Conservation (phyloP, 2,797 vertebrate species). For the Mareca strepera region DNA sequence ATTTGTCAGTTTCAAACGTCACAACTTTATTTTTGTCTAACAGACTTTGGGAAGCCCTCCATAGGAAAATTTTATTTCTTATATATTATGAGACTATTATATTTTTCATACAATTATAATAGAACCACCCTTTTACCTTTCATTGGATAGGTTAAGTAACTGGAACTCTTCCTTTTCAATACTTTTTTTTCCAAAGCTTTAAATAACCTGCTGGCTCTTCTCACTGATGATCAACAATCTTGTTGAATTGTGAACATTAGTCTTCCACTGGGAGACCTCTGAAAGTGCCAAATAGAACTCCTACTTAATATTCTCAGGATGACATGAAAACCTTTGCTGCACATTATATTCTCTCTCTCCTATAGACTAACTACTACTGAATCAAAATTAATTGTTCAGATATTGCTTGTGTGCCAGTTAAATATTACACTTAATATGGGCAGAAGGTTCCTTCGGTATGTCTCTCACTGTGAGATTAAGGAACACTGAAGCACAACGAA, state of each 20-base stretch:
- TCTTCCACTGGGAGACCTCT: neutral
- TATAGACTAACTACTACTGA: neutral
- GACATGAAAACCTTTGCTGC: neutral
- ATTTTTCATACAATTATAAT: neutral
- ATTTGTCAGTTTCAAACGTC: neutral
- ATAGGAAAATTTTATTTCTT: neutral
- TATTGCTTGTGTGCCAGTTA: neutral
- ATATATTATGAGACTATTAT: neutral
- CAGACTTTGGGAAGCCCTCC: neutral
- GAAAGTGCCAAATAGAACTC: constrained; percentile 1
- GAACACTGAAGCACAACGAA: neutral
- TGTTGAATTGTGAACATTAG: constrained; percentile 4
- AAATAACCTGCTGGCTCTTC: constrained; percentile 37
- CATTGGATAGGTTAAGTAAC: neutral
- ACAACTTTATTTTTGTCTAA: neutral
- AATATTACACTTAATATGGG: neutral
- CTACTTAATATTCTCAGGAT: constrained; percentile 25
- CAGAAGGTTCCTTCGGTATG: neutral
- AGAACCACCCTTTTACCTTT: neutral
- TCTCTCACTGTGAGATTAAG: neutral
- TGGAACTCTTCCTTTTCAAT: neutral
- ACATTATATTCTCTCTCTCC: neutral
- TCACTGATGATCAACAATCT: constrained; percentile 4
- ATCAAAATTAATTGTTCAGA: constrained; percentile 2
- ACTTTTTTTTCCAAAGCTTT: neutral